These are phyloP conservation scores for Pocillopora damicornis DNA, from an alignment of 64 coral and sea anemone species.

Conservation along the genomic window DNA sequence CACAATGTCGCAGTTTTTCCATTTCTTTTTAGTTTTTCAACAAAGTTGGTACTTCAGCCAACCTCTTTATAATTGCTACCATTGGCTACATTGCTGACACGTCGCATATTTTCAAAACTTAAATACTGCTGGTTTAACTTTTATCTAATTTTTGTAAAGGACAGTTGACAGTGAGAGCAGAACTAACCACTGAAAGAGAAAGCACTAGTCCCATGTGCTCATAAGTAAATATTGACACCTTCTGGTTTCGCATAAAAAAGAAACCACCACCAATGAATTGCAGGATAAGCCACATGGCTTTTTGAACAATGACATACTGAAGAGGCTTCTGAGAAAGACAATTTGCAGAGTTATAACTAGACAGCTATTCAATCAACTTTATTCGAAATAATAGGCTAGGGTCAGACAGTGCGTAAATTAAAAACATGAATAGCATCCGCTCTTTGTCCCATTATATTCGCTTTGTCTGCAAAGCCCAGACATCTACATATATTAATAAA, in stretches of 20 bases:
- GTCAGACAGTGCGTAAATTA: not conserved
- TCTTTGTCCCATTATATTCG: not conserved
- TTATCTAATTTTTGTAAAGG: too few species aligned
- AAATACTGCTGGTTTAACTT: too few species aligned
- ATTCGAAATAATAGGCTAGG: not conserved
- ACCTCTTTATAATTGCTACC: too few species aligned
- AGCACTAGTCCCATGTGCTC: slow-evolving; percentile 15
- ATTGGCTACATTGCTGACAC: too few species aligned
- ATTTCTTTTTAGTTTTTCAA: too few species aligned
- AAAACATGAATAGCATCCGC: not conserved
- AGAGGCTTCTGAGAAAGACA: not conserved
- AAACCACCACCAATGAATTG: not conserved
- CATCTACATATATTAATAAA: not conserved
- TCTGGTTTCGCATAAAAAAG: too few species aligned
- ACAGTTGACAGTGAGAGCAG: too few species aligned
- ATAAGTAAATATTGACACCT: not conserved
- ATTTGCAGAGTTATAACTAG: not conserved
- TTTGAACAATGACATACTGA: not conserved
- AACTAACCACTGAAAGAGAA: not conserved
- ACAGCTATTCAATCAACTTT: not conserved
- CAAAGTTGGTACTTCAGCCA: too few species aligned
- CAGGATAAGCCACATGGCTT: not conserved
- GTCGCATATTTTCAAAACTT: too few species aligned
- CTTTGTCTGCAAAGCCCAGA: not conserved
- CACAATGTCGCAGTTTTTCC: too few species aligned